Base-by-base conservation (phyloP, 1,140 invertebrate species). In the Cardiocondyla obscurior region DNA sequence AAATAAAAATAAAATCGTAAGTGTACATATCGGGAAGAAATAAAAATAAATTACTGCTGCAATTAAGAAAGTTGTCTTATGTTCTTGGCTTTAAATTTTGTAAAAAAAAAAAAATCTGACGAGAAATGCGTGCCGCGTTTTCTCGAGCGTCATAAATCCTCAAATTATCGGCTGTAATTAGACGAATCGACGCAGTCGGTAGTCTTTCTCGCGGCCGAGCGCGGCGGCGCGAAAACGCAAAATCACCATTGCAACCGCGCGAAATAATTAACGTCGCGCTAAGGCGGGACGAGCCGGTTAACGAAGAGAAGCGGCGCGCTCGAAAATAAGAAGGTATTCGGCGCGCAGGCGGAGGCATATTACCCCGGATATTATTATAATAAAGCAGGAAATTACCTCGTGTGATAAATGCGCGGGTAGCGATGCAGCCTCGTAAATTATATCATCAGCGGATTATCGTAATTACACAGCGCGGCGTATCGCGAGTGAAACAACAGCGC, bases 301-400 rank as follows among this genome's bases (percentile, higher is more conserved):
- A 81, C 85, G 67, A 85, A 81, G 74, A 79, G 81, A 65, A 62
- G 85, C 58, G 85, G 85, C 60, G 55, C 22, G 81, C 67, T 84
- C 81, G 74, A 83, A 86, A 84, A 86, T 86, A 86, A 87, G 73
- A 87, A 86, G 74, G 82, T 77, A 42, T 85, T 58, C 64, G 85
- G 83, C 67, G 79, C 62, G 62, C 76, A 57, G 70, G 74, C 58
- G 70, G 74, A 60, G 65, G 79, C 79, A 83, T 76, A 88, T 88
- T 85, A 82, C 86, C 70, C 87, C 87, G 87, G 87, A 88, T 88
- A 88, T 88, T 88, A 88, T 88, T 88, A 88, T 88, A 88, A 88
- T 88, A 88, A 88, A 88, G 83, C 79, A 88, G 87, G 87, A 88
- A 88, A 88, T 88, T 88, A 86, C 81, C 74, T 83, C 65, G 86